These are phyloP conservation scores for Dendroctonus valens DNA, from an alignment of 1,140 invertebrate genomes.

Conservation along the genomic window DNA sequence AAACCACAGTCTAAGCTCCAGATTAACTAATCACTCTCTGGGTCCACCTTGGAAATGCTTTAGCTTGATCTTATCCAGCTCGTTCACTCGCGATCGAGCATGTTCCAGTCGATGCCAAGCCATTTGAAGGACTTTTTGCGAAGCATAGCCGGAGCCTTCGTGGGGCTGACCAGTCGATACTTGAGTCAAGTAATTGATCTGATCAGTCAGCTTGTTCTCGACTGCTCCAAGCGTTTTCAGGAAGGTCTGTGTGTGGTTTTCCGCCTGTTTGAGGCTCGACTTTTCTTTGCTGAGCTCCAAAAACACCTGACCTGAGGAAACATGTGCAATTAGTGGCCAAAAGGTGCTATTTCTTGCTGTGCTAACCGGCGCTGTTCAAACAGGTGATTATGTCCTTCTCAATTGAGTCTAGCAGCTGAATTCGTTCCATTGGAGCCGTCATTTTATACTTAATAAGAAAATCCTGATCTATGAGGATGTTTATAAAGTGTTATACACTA, in stretches of 20 bases:
- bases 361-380: conserved; percentile 83
- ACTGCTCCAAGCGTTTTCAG: conserved; percentile 85
- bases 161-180: conserved; percentile 96
- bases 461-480: too few relatives aligned
- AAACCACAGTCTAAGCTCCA: conserved; percentile 35
- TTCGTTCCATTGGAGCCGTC: conserved; percentile 79
- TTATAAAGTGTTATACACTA: too few relatives aligned
- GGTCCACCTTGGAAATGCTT: conserved; percentile 65
- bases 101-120: conserved; percentile 93
- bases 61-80: conserved; percentile 77
- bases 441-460: too few relatives aligned
- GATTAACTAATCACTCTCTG: conserved; percentile 14
- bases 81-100: conserved; percentile 80
- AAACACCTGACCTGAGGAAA: conserved; percentile 74
- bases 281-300: conserved; percentile 93
- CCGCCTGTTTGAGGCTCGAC: conserved; percentile 88
- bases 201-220: conserved; percentile 86
- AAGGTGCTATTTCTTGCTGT: conserved; percentile 11
- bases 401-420: conserved; percentile 84
- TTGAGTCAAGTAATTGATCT: conserved; percentile 95
- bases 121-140: conserved; percentile 94
- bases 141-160: conserved; percentile 93
- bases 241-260: conserved; percentile 86
- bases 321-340: conserved; percentile 12
- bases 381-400: conserved; percentile 91